phyloP scores from a whole-genome alignment of 2,888 invertebrate species.

The Plagodis dolabraria region DNA sequence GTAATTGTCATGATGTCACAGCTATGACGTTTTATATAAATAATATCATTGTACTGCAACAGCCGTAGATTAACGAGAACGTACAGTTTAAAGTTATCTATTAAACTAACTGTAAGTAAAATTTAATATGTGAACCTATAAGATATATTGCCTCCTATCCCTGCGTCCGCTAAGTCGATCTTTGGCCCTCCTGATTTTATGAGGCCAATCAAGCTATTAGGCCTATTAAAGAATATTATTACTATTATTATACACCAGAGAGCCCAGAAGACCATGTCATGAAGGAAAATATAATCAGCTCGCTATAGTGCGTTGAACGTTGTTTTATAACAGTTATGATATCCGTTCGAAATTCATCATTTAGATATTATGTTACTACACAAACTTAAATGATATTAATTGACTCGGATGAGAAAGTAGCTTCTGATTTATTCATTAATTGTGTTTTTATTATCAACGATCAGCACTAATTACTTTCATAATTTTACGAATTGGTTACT shows the following conservation, averaged over 20 bases:
- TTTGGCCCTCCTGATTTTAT: slow-evolving; percentile 59
- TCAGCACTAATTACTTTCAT: too few relatives aligned
- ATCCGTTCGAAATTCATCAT: slow-evolving; percentile 9
- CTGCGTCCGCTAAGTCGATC: slow-evolving; percentile 16
- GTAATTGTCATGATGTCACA: too few relatives aligned
- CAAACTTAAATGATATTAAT: slow-evolving; percentile 1
- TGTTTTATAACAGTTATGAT: slow-evolving; percentile 24
- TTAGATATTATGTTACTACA: too few relatives aligned
- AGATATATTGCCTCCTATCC: slow-evolving; percentile 1
- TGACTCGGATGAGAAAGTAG: slow-evolving; percentile 20
- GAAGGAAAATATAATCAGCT: slow-evolving; percentile 45
- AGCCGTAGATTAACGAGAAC: too few relatives aligned
- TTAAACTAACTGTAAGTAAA: not conserved
- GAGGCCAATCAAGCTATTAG: slow-evolving; percentile 71
- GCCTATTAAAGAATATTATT: slow-evolving; percentile 69
- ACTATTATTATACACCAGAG: slow-evolving; percentile 61
- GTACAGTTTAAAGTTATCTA: too few relatives aligned
- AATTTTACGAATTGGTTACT: too few relatives aligned
- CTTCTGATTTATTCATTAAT: slow-evolving; percentile 19
- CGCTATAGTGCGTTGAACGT: slow-evolving; percentile 28
- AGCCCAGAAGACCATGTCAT: slow-evolving; percentile 51
- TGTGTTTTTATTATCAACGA: slow-evolving; percentile 1
- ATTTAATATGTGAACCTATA: slow-evolving; percentile 11
- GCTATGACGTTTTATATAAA: too few relatives aligned
- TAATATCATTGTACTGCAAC: too few relatives aligned